These are phyloP conservation scores for Pseudorectes ferrugineus DNA, from an alignment of 2,113 vertebrate genomes.

Conservation along the genomic window DNA sequence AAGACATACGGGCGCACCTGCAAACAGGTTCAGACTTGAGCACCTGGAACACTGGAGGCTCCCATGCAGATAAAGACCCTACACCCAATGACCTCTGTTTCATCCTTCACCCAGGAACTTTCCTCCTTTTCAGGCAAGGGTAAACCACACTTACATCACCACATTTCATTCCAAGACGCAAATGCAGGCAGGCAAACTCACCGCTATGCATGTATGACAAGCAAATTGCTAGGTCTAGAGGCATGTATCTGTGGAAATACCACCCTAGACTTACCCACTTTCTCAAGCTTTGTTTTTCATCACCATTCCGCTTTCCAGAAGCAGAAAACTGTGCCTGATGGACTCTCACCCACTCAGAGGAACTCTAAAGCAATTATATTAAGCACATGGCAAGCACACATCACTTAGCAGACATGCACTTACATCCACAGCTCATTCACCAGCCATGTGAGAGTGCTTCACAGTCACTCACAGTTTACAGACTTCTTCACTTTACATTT, in stretches of 20 bases:
- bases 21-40: neutral
- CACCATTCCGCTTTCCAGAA: neutral
- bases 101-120: neutral
- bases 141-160: neutral
- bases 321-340: neutral
- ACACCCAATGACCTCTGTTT: neutral
- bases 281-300: neutral
- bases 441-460: neutral
- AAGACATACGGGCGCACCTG: neutral
- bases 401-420: neutral
- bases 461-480: neutral
- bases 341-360: neutral
- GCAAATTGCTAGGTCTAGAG: neutral
- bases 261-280: neutral
- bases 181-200: neutral
- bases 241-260: neutral
- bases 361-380: neutral
- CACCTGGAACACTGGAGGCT: neutral
- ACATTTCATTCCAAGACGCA: neutral
- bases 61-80: neutral
- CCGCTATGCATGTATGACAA: accelerated
- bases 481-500: neutral
- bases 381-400: neutral
- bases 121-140: neutral
- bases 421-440: neutral